A percentile compares a stretch with the other conserved stretches of the same genome.
Evolutionary conservation across 2,113 vertebrate genomes (phyloP).

Genomic region (Oreochromis tanganicae): DNA sequence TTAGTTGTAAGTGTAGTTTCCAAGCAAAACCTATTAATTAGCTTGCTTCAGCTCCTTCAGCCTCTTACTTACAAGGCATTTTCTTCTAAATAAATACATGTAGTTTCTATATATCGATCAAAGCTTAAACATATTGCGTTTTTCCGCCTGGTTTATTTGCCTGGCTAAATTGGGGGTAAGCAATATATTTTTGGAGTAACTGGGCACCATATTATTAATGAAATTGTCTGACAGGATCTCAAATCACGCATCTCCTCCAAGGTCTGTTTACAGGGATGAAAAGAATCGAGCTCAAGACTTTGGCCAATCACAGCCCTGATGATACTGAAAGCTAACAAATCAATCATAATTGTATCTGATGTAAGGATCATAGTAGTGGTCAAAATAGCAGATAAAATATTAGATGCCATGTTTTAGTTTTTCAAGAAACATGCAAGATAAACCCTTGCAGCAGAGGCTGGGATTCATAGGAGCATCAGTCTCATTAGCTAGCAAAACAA

Average conservation of each 20-base stretch:
- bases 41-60: background rate
- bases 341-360: background rate
- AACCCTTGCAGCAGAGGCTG: background rate
- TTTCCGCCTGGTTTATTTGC: background rate
- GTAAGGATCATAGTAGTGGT: background rate
- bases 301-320: background rate
- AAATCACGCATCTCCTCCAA: background rate
- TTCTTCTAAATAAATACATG: background rate
- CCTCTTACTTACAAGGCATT: background rate
- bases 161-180: background rate
- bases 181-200: background rate
- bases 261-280: background rate
- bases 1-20: background rate
- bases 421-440: background rate
- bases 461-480: background rate
- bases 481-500: background rate
- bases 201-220: background rate
- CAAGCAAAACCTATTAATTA: background rate
- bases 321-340: background rate
- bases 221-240: background rate
- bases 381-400: background rate
- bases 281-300: background rate
- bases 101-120: background rate
- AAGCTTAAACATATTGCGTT: background rate
- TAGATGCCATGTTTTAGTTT: background rate